Conservation (phyloP, 2,113 vertebrate species). For the Nematolebias whitei region DNA sequence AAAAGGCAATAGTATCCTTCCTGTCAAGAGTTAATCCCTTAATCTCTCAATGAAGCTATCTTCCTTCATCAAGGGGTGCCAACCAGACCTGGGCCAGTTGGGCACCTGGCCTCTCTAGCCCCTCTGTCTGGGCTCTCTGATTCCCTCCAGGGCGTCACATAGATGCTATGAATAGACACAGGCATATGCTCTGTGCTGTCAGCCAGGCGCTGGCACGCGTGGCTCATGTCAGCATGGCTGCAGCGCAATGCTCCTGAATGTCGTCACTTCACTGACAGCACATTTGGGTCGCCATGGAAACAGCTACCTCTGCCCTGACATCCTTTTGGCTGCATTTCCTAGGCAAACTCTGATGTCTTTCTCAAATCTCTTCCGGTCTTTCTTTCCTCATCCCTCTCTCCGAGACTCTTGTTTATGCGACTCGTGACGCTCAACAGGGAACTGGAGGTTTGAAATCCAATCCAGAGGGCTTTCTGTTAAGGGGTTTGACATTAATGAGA, state of each 20-base stretch:
- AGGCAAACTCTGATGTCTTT: conserved; percentile 37
- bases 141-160: conserved; percentile 58
- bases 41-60: conserved; percentile 12
- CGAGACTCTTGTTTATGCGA: conserved; percentile 9
- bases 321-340: conserved; percentile 46
- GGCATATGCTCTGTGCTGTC: conserved; percentile 60
- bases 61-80: conserved; percentile 22
- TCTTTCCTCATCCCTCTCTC: background rate
- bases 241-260: conserved; percentile 56
- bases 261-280: conserved; percentile 74
- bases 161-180: conserved; percentile 78
- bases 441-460: conserved; percentile 18
- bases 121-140: conserved; percentile 36
- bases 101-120: conserved; percentile 38
- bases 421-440: conserved; percentile 35
- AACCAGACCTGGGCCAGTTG: conserved; percentile 4
- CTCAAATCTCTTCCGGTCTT: background rate
- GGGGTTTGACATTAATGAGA: conserved; percentile 3
- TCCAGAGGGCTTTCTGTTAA: conserved; percentile 16
- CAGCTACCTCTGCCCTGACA: conserved; percentile 70
- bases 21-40: conserved; percentile 13
- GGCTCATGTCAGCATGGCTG: conserved; percentile 60
- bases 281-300: conserved; percentile 81
- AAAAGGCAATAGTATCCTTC: conserved; percentile 39
- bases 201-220: conserved; percentile 69